These are phyloP conservation scores for Denticeps clupeoides DNA, from an alignment of 2,797 vertebrate species.

Conservation along the genomic window DNA sequence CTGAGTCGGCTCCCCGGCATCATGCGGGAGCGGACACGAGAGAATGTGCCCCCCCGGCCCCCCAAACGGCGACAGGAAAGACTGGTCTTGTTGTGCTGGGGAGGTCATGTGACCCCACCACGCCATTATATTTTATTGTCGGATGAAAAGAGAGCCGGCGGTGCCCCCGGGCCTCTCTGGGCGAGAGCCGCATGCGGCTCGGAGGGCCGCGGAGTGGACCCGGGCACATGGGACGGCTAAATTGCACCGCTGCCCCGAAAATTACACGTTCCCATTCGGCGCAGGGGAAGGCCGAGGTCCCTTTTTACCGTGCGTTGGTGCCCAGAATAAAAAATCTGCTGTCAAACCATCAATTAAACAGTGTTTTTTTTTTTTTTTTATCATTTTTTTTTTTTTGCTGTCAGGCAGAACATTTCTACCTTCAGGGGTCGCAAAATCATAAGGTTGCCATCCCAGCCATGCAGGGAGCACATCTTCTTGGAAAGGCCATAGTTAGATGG, in stretches of 20 bases:
- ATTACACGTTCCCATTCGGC: conserved; percentile 37
- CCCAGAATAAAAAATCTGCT: conserved; percentile 15
- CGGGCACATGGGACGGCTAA: conserved; percentile 14
- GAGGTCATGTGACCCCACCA: conserved; percentile 35
- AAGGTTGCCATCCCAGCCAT: too few relatives aligned
- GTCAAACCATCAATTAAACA: conserved; percentile 6
- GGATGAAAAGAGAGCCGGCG: conserved; percentile 29
- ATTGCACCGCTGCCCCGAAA: conserved; percentile 36
- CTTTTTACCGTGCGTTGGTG: not conserved
- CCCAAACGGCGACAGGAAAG: conserved; percentile 25
- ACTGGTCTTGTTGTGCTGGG: conserved; percentile 34
- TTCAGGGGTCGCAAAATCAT: not conserved
- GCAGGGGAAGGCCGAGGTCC: conserved; percentile 15
- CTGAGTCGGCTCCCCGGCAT: conserved; percentile 2
- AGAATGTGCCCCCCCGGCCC: conserved; percentile 20
- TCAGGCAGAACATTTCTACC: not conserved
- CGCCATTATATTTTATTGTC: conserved; percentile 37
- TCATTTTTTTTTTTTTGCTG: conserved; percentile 1
- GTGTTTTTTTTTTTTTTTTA: not conserved
- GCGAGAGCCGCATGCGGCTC: conserved; percentile 10
- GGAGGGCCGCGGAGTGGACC: not conserved
- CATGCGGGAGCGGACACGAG: conserved; percentile 1
- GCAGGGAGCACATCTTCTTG: too few relatives aligned
- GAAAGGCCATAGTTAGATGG: too few relatives aligned
- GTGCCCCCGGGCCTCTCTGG: conserved; percentile 2